Evolutionary conservation across 2,888 invertebrate species (phyloP).

Genomic region (Drosophila helvetica): DNA sequence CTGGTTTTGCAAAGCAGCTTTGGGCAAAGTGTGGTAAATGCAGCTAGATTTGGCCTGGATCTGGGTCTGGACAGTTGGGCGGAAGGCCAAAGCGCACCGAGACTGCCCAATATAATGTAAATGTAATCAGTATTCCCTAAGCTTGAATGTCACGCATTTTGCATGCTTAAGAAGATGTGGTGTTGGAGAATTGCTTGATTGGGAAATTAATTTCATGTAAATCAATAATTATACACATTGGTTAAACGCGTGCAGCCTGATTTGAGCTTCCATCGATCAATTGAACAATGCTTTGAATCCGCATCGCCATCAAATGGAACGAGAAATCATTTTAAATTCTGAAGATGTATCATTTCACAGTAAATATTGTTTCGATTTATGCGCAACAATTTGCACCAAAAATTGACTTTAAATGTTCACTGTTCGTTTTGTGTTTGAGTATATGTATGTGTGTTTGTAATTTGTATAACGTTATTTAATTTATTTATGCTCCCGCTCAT

Average conservation of each 20-base stretch:
- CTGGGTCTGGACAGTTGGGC: too few relatives aligned
- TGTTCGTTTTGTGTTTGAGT: slow-evolving; percentile 40
- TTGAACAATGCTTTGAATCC: neutral
- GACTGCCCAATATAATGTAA: too few relatives aligned
- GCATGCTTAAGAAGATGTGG: too few relatives aligned
- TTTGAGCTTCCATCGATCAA: slow-evolving; percentile 12
- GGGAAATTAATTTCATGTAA: too few relatives aligned
- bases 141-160: too few relatives aligned
- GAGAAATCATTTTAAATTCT: slow-evolving; percentile 4
- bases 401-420: slow-evolving; percentile 70
- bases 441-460: slow-evolving; percentile 1
- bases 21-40: neutral
- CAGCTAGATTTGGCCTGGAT: neutral
- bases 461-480: slow-evolving; percentile 8
- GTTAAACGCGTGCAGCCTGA: slow-evolving; percentile 6
- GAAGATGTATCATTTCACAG: neutral
- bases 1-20: neutral
- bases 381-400: slow-evolving; percentile 54
- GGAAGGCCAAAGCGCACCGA: too few relatives aligned
- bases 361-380: slow-evolving; percentile 1
- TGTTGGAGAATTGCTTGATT: too few relatives aligned
- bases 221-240: too few relatives aligned
- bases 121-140: too few relatives aligned
- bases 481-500: slow-evolving; percentile 56
- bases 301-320: neutral